Evolutionary conservation across 1,140 invertebrate species (phyloP).

Genomic region (Zaprionus africanus): DNA sequence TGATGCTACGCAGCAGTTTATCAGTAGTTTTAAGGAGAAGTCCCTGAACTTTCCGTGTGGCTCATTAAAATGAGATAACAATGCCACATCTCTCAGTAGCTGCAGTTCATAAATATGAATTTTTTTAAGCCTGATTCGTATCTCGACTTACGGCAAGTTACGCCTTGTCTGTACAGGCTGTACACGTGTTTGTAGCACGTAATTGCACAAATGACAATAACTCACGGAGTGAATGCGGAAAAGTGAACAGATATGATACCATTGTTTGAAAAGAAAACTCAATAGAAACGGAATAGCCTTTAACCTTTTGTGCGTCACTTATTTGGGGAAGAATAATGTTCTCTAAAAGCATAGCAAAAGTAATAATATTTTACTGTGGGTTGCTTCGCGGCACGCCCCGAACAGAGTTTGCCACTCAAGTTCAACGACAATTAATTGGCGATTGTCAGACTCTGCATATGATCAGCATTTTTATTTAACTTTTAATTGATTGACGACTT

Average conservation of each 20-base stretch:
- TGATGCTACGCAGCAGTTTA: constrained; percentile 11
- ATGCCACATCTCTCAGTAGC: constrained; percentile 15
- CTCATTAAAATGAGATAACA: constrained; percentile 21
- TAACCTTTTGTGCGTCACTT: not conserved
- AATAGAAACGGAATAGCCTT: not conserved
- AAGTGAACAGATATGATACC: not conserved
- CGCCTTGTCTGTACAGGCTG: constrained; percentile 7
- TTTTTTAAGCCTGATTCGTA: not conserved
- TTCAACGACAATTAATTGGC: constrained; percentile 72
- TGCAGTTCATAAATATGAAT: constrained; percentile 56
- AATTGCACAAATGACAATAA: constrained; percentile 9
- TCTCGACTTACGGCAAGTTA: not conserved
- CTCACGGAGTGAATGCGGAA: not conserved
- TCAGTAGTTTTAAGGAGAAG: constrained; percentile 1
- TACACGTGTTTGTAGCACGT: constrained; percentile 25
- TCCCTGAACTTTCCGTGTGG: constrained; percentile 57
- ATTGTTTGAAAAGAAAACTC: not conserved
- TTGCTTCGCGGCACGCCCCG: constrained; percentile 10
- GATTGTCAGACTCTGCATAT: constrained; percentile 34
- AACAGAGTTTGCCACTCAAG: constrained; percentile 57
- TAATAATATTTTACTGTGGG: not conserved
- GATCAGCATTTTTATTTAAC: constrained; percentile 35
- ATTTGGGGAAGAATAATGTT: not conserved
- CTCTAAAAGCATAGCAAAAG: not conserved
- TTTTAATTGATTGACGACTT: constrained; percentile 79